Percentiles rank a stretch among this genome's conserved stretches.
These are phyloP conservation scores for Stenodera caucasica DNA, from an alignment of 2,888 invertebrate genomes.

Conservation along the genomic window DNA sequence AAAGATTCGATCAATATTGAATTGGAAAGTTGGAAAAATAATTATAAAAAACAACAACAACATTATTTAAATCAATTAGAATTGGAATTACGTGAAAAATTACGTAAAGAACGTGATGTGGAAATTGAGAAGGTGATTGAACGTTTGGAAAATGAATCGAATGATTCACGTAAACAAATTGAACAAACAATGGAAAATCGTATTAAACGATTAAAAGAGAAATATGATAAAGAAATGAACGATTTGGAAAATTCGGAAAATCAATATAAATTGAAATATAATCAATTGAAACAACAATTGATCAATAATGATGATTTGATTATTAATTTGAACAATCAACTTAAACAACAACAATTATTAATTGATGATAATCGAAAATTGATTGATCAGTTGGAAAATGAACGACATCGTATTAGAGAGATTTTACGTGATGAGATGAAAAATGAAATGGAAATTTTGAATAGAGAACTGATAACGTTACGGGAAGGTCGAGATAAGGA, in stretches of 20 bases:
- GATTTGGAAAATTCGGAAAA: constrained; percentile 69
- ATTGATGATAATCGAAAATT: constrained; percentile 55
- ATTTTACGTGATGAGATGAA: constrained; percentile 66
- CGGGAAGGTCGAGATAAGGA: constrained; percentile 70
- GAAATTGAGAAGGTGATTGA: constrained; percentile 77
- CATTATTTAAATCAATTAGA: constrained; percentile 67
- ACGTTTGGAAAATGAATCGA: constrained; percentile 68
- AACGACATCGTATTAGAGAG: constrained; percentile 62
- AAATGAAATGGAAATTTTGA: constrained; percentile 63
- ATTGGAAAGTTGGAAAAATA: constrained; percentile 66
- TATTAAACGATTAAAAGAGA: constrained; percentile 72
- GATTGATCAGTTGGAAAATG: constrained; percentile 58
- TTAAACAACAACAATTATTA: constrained; percentile 69
- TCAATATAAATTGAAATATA: constrained; percentile 67
- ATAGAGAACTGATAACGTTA: constrained; percentile 63
- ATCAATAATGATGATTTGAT: constrained; percentile 67
- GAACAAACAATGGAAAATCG: constrained; percentile 64
- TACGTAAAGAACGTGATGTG: constrained; percentile 72
- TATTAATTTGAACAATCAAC: constrained; percentile 61
- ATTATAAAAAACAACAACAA: constrained; percentile 65
- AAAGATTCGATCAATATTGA: constrained; percentile 65
- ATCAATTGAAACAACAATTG: constrained; percentile 66
- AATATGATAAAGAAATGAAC: constrained; percentile 72
- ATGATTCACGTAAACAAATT: constrained; percentile 61
- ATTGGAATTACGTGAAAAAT: constrained; percentile 68